These are phyloP conservation scores for Ischnura elegans DNA, from an alignment of 2,888 invertebrate species.

Conservation along the genomic window DNA sequence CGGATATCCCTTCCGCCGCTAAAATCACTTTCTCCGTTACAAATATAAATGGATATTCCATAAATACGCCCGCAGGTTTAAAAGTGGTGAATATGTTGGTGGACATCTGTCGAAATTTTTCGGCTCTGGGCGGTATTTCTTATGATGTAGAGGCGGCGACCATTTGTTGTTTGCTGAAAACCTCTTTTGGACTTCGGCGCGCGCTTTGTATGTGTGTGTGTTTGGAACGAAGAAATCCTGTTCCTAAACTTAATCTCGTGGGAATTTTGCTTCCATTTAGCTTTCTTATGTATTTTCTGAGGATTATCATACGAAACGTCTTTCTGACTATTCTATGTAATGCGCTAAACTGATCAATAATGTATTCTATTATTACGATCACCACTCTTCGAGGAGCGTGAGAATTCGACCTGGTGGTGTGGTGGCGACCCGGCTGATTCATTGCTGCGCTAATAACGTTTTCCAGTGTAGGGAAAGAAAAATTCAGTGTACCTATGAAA, in stretches of 20 bases:
- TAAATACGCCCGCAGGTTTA: background rate
- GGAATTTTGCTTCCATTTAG: background rate
- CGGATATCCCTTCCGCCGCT: background rate
- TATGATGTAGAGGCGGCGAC: background rate
- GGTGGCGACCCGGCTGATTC: no score
- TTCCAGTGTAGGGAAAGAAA: no score
- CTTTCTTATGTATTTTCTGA: background rate
- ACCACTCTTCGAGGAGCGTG: no score
- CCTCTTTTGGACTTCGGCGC: no score
- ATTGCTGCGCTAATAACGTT: no score
- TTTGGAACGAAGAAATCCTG: background rate
- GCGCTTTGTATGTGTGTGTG: no score
- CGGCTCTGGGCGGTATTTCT: background rate
- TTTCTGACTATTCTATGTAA: no score
- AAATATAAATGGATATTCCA: constrained; percentile 3
- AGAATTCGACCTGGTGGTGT: no score
- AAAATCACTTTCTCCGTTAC: constrained; percentile 2
- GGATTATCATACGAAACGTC: background rate
- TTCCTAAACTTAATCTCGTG: background rate
- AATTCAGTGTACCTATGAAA: no score
- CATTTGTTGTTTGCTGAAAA: background rate
- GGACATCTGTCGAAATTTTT: background rate
- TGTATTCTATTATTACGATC: no score
- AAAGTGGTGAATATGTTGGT: background rate
- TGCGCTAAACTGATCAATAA: no score